These are phyloP conservation scores for Tetragnatha montana DNA, from an alignment of 2,888 invertebrate species.

Conservation along the genomic window DNA sequence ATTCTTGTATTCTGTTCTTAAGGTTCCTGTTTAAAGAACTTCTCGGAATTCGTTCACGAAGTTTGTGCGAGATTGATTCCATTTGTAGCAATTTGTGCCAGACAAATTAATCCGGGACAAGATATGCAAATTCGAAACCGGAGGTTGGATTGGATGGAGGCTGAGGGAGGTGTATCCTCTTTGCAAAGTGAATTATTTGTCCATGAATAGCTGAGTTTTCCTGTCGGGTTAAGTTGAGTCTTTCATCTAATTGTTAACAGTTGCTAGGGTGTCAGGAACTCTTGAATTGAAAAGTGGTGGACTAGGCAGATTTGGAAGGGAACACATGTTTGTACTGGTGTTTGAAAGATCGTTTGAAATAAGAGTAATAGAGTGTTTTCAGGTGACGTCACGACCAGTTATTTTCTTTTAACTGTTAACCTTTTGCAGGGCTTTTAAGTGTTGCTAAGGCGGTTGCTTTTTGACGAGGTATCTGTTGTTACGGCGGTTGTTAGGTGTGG, in stretches of 20 bases:
- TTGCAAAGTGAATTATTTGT: background rate
- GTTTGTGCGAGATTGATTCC: constrained; percentile 4
- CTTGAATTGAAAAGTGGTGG: background rate
- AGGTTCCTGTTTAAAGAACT: background rate
- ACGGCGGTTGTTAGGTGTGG: too few relatives aligned
- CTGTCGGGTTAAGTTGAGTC: background rate
- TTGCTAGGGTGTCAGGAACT: background rate
- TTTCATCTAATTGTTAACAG: background rate
- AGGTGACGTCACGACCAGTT: too few relatives aligned
- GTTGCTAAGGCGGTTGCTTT: too few relatives aligned
- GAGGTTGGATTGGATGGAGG: background rate
- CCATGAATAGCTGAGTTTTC: background rate
- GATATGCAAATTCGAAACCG: background rate
- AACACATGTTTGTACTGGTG: too few relatives aligned
- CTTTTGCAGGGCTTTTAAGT: too few relatives aligned
- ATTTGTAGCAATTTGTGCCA: background rate
- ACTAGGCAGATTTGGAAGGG: background rate
- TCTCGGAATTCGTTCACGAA: background rate
- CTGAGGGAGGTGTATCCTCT: background rate
- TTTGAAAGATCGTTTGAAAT: too few relatives aligned
- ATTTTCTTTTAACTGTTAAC: too few relatives aligned
- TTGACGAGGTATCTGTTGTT: too few relatives aligned
- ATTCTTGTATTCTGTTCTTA: constrained; percentile 18
- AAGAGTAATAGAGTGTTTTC: too few relatives aligned
- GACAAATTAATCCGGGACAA: constrained; percentile 1